phyloP scores from a whole-genome alignment of 2,797 vertebrate genomes.

The Diceros bicornis region DNA sequence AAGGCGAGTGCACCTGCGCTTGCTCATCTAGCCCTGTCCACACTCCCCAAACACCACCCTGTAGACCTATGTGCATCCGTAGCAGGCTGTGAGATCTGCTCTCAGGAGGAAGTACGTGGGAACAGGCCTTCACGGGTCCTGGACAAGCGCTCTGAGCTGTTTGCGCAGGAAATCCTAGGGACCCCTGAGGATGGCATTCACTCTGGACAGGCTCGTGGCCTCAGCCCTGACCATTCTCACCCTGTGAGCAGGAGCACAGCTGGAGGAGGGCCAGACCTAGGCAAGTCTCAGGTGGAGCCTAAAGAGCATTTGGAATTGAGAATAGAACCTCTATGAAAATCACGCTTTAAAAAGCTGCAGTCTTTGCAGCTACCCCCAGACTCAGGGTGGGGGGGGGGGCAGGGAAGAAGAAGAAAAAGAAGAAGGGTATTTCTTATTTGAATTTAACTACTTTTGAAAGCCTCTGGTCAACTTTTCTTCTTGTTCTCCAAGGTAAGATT shows the following conservation, averaged over 20 bases:
- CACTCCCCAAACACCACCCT: background rate
- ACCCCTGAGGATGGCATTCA: fast-evolving
- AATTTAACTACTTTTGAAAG: constrained; percentile 63
- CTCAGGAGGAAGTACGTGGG: background rate
- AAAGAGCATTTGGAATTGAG: background rate
- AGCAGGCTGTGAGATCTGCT: background rate
- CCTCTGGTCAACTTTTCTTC: constrained; percentile 62
- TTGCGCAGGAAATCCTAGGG: background rate
- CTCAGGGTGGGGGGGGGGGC: too few species aligned
- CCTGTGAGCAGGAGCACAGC: too few species aligned
- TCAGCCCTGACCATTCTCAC: background rate
- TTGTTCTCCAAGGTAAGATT: constrained; percentile 76
- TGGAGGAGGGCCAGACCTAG: background rate
- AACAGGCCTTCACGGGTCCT: background rate
- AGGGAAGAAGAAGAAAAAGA: background rate
- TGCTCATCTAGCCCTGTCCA: fast-evolving
- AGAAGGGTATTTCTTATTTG: constrained; percentile 48
- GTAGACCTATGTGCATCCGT: fast-evolving
- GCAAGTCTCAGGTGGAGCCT: background rate
- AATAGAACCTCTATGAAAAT: background rate
- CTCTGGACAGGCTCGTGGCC: background rate
- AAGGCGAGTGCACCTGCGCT: background rate
- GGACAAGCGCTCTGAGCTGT: background rate
- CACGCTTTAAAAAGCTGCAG: background rate
- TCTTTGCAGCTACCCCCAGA: background rate